Evolutionary conservation across 2,113 vertebrate species (phyloP).

Genomic region (Merops nubicus): DNA sequence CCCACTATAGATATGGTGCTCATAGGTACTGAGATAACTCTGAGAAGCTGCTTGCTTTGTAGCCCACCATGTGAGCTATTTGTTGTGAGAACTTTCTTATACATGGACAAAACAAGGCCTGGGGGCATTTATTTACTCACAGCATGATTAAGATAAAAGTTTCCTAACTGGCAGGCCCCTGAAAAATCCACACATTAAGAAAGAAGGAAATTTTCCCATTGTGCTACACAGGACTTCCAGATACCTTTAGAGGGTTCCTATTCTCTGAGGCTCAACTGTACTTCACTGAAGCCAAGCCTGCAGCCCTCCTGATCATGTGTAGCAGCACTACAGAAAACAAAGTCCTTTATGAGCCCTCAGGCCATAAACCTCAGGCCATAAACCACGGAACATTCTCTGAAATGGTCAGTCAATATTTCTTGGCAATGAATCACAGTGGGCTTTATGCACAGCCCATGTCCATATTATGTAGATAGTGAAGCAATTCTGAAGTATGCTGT

Average conservation of each 20-base stretch:
- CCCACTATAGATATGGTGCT: neutral
- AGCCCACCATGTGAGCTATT: neutral
- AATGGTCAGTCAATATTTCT: neutral
- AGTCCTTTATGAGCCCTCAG: neutral
- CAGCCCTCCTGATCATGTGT: neutral
- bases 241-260: neutral
- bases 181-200: neutral
- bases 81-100: neutral
- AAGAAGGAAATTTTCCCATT: neutral
- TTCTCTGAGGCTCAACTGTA: neutral
- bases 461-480: neutral
- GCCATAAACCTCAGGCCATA: no score
- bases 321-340: neutral
- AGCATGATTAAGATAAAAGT: neutral
- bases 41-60: neutral
- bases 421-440: neutral
- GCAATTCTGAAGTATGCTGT: neutral
- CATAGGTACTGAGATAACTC: neutral
- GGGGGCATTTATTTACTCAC: neutral
- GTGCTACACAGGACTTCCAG: neutral
- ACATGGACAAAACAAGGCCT: neutral
- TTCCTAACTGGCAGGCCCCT: neutral
- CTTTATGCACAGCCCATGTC: neutral
- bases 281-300: neutral
- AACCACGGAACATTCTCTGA: no score